These are phyloP conservation scores for Beroe forskalii DNA, from an alignment of 37 sponge, comb jelly and placozoan genomes.

Conservation along the genomic window DNA sequence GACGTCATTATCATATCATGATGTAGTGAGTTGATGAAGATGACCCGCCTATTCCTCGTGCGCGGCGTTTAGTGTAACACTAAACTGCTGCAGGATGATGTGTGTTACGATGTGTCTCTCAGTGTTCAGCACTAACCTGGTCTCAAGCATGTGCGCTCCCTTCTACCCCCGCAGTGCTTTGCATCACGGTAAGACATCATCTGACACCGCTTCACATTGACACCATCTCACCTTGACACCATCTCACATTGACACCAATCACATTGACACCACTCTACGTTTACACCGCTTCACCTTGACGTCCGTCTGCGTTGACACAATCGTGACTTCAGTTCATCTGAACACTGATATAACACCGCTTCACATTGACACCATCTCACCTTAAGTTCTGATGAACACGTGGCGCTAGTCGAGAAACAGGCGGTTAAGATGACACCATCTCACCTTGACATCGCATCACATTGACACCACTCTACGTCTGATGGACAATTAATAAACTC, in stretches of 20 bases:
- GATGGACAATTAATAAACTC: too few relatives aligned
- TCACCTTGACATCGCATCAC: not conserved
- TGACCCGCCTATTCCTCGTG: too few relatives aligned
- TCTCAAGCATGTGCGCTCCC: constrained; percentile 60
- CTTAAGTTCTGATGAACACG: too few relatives aligned
- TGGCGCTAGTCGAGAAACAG: too few relatives aligned
- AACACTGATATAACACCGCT: too few relatives aligned
- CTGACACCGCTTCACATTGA: not conserved
- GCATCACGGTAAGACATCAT: constrained; percentile 21
- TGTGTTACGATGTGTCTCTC: constrained; percentile 15
- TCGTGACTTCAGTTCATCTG: too few relatives aligned
- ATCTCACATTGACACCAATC: not conserved
- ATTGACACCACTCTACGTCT: not conserved
- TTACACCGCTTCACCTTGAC: too few relatives aligned
- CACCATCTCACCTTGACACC: not conserved
- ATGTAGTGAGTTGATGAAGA: too few relatives aligned
- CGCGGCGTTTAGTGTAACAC: too few relatives aligned
- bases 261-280: not conserved
- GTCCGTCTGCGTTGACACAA: too few relatives aligned
- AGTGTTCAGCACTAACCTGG: constrained; percentile 44
- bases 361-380: too few relatives aligned
- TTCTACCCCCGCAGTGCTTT: constrained; percentile 43
- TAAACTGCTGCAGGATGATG: constrained; percentile 32
- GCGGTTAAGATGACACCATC: not conserved
- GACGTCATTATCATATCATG: too few relatives aligned